Conservation (phyloP, 2,888 invertebrate genomes). For the Drosophila mulleri region DNA sequence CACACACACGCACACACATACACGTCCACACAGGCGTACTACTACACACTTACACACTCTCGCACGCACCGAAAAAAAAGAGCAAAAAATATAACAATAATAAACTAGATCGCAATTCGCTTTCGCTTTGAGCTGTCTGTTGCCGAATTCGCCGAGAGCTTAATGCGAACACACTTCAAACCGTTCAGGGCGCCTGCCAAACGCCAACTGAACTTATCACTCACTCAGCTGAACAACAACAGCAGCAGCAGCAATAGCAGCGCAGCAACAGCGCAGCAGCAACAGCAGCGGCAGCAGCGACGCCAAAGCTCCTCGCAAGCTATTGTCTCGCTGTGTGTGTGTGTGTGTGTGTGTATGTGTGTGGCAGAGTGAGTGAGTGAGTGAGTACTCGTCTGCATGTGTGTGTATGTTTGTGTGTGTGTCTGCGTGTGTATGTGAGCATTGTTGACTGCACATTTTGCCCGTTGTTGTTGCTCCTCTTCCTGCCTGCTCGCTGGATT, state of each 20-base stretch:
- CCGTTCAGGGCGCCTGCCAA: constrained; percentile 73
- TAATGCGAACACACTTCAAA: constrained; percentile 44
- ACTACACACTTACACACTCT: constrained; percentile 7
- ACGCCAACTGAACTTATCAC: constrained; percentile 77
- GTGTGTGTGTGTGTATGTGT: constrained; percentile 2
- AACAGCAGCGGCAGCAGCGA: constrained; percentile 32
- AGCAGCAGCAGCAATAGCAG: background rate
- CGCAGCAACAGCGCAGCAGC: constrained; percentile 5
- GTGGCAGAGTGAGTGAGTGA: constrained; percentile 17
- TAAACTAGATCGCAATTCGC: constrained; percentile 38
- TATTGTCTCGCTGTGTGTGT: constrained; percentile 35
- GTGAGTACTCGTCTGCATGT: constrained; percentile 20
- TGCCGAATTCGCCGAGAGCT: constrained; percentile 13
- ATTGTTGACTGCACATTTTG: constrained; percentile 67
- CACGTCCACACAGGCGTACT: background rate
- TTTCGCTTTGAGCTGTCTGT: constrained; percentile 1
- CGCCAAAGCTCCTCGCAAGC: constrained; percentile 38
- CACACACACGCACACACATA: background rate
- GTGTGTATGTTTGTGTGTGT: constrained; percentile 15
- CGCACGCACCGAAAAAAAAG: constrained; percentile 24
- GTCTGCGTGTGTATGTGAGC: constrained; percentile 11
- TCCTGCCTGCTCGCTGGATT: background rate
- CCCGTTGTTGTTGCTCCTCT: constrained; percentile 30
- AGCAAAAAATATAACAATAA: constrained; percentile 19
- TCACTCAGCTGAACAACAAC: constrained; percentile 56